Evolutionary conservation across 64 coral and sea anemone genomes (phyloP).

Genomic region (Anthopleura sola): DNA sequence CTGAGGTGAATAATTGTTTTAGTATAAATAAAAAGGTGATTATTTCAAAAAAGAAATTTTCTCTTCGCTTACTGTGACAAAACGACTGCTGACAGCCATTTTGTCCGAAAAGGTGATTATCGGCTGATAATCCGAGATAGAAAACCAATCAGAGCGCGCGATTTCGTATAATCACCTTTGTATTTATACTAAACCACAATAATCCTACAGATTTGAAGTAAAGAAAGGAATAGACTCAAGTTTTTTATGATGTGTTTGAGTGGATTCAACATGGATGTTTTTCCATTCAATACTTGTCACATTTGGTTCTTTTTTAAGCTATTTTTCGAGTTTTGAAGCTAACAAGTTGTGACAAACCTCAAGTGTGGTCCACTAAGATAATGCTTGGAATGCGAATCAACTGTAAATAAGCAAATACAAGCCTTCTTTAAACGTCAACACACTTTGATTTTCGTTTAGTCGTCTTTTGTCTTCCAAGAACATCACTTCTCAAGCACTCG

Average conservation of each 20-base stretch:
- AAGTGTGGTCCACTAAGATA: neutral
- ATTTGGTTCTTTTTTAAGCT: neutral
- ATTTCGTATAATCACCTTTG: no score
- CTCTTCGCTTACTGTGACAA: no score
- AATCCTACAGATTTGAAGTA: neutral
- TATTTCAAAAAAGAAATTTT: no score
- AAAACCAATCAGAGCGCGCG: no score
- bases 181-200: no score
- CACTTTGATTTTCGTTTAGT: neutral
- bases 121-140: no score
- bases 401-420: neutral
- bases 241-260: neutral
- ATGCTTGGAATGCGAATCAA: neutral
- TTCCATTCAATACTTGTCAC: neutral
- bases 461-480: neutral
- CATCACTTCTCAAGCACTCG: neutral
- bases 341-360: slow-evolving; percentile 6
- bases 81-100: no score
- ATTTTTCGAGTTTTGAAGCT: neutral
- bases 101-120: no score
- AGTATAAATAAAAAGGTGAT: no score
- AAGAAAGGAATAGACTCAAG: neutral
- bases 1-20: no score
- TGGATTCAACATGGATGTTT: neutral
- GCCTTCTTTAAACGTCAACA: neutral